These are phyloP conservation scores for Ginglymostoma cirratum DNA, from an alignment of 2,113 vertebrate species.

Conservation along the genomic window DNA sequence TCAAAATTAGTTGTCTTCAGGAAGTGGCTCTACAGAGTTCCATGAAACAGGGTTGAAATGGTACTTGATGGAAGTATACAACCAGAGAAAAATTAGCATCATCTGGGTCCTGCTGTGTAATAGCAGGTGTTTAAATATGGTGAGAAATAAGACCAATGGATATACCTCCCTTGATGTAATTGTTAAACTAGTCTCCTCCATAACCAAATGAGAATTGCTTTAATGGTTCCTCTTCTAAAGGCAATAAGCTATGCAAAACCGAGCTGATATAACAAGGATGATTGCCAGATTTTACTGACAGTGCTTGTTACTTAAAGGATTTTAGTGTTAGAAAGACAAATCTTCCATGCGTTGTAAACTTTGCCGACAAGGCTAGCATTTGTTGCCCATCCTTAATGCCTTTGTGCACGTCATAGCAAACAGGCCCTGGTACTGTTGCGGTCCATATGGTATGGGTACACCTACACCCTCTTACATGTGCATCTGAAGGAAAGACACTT, in stretches of 20 bases:
- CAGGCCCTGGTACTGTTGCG: too few species aligned
- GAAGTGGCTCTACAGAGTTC: neutral
- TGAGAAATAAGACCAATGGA: neutral
- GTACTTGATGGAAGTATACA: neutral
- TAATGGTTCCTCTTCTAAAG: neutral
- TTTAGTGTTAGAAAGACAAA: neutral
- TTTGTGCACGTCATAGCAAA: too few species aligned
- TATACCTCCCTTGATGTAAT: neutral
- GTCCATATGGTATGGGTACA: too few species aligned
- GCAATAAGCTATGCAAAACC: neutral
- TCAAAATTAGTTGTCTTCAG: slow-evolving; percentile 3
- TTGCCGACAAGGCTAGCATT: too few species aligned
- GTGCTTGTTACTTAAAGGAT: neutral
- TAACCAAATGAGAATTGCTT: neutral
- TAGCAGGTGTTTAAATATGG: neutral
- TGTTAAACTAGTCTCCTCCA: neutral
- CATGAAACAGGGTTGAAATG: neutral
- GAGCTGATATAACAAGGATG: neutral
- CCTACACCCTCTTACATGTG: too few species aligned
- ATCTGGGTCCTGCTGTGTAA: neutral
- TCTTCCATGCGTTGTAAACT: neutral
- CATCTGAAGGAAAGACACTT: too few species aligned
- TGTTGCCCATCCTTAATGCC: too few species aligned
- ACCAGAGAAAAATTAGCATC: neutral
- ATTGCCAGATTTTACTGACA: neutral